Conservation (phyloP, 2,113 vertebrate genomes). For the Lagopus muta region DNA sequence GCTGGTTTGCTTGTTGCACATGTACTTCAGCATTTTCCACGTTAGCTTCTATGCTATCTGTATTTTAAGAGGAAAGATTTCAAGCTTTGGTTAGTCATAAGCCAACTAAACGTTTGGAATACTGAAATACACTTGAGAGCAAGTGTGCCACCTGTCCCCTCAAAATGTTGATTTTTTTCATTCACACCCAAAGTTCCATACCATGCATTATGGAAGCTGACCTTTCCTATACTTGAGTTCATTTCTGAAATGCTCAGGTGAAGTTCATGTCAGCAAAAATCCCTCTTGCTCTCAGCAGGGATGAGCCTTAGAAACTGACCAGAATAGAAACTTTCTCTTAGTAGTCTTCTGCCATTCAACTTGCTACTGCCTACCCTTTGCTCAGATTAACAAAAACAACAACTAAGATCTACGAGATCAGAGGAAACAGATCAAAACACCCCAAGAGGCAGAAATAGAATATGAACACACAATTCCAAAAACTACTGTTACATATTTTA, state of each 20-base stretch:
- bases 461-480: not conserved
- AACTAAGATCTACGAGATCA: not conserved
- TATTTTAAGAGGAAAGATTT: slow-evolving; percentile 47
- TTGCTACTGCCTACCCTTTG: not conserved
- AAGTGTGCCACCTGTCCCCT: not conserved
- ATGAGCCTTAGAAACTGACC: not conserved
- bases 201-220: not conserved
- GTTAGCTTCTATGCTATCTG: slow-evolving; percentile 99
- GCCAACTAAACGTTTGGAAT: not conserved
- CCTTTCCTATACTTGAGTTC: not conserved
- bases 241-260: not conserved
- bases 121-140: not conserved
- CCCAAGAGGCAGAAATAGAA: not conserved
- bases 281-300: not conserved
- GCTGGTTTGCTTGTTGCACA: slow-evolving; percentile 90
- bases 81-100: not conserved
- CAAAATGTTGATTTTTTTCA: not conserved
- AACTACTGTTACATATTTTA: not conserved
- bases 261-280: not conserved
- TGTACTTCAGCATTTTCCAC: slow-evolving; percentile 90
- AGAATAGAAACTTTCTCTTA: not conserved
- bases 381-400: not conserved
- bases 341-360: not conserved
- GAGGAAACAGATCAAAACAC: not conserved
- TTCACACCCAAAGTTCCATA: not conserved